Conservation (phyloP, 2,797 vertebrate species). For the Acrossocheilus wenchowensis region DNA sequence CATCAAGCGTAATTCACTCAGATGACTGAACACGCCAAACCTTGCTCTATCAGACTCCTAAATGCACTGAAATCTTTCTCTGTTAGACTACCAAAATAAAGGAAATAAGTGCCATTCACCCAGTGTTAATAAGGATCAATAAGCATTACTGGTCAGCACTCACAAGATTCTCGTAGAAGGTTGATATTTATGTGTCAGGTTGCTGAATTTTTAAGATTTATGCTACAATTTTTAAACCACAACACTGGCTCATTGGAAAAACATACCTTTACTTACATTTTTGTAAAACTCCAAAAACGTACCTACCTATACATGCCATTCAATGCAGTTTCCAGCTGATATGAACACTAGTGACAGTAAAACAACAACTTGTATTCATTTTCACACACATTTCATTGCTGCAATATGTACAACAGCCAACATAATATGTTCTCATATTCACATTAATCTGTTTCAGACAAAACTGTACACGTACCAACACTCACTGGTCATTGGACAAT, state of each 20-base stretch:
- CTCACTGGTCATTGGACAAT: background rate
- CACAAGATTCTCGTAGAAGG: background rate
- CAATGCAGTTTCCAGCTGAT: background rate
- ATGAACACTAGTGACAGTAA: background rate
- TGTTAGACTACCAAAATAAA: background rate
- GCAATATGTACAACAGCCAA: background rate
- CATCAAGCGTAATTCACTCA: slow-evolving; percentile 30
- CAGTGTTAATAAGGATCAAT: slow-evolving; percentile 55
- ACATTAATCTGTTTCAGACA: background rate
- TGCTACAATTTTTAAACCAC: background rate
- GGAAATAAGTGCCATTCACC: slow-evolving; percentile 41
- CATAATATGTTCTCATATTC: background rate
- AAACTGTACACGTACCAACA: background rate
- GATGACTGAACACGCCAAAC: slow-evolving; percentile 43
- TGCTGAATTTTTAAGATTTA: background rate
- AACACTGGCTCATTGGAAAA: background rate
- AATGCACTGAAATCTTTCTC: background rate
- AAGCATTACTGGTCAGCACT: background rate
- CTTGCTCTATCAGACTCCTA: background rate
- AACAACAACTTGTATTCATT: background rate
- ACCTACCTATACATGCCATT: background rate
- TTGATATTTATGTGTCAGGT: background rate
- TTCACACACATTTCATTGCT: background rate
- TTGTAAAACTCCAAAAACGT: background rate
- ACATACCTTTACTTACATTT: background rate